Conservation (phyloP, 1,140 invertebrate species). For the Drosophila pseudoobscura region DNA sequence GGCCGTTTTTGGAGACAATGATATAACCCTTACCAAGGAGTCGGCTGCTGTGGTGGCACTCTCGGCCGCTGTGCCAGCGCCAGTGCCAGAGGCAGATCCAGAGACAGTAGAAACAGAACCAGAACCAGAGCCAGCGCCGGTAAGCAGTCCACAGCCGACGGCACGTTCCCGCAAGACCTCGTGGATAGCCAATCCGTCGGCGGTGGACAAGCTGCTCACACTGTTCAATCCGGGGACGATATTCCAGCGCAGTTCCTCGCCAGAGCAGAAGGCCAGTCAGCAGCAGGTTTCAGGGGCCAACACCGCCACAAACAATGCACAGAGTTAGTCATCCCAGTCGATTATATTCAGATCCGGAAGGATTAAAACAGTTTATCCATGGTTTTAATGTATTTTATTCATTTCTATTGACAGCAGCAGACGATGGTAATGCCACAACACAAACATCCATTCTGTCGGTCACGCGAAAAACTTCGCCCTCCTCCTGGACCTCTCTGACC, state of each 20-base stretch:
- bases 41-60: constrained; percentile 58
- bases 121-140: constrained; percentile 53
- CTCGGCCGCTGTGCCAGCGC: constrained; percentile 27
- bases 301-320: constrained; percentile 47
- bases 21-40: constrained; percentile 79
- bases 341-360: too few species aligned
- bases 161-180: constrained; percentile 84
- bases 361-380: background rate
- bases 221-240: constrained; percentile 85
- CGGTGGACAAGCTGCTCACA: constrained; percentile 85
- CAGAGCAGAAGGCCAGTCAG: constrained; percentile 58
- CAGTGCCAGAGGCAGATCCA: constrained; percentile 10
- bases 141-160: constrained; percentile 12
- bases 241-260: constrained; percentile 83
- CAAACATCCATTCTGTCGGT: constrained; percentile 29
- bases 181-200: constrained; percentile 85
- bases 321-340: constrained; percentile 35
- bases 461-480: constrained; percentile 40
- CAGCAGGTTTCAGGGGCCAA: background rate
- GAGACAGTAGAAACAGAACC: constrained; percentile 9
- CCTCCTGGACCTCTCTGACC: constrained; percentile 33
- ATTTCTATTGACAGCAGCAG: constrained; percentile 19
- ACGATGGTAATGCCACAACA: constrained; percentile 9
- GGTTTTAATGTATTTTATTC: background rate
- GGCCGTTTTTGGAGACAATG: constrained; percentile 78